phyloP scores from a whole-genome alignment of 1,140 invertebrate genomes.

The Cyphomyrmex costatus region DNA sequence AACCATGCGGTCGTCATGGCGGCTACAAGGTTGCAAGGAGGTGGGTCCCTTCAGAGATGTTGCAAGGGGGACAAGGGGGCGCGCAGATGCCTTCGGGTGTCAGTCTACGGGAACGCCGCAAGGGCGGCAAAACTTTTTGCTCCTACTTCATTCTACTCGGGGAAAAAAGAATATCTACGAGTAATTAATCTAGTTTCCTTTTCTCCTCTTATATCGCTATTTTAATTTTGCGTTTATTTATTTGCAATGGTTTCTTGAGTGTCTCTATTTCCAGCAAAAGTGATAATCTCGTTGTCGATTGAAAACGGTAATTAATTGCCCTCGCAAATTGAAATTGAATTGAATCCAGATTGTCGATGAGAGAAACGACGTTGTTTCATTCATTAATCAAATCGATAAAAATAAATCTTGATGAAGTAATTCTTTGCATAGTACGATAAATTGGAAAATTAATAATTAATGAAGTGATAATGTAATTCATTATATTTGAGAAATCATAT shows the following conservation, averaged over 20 bases:
- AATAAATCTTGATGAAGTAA: neutral
- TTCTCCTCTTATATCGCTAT: neutral
- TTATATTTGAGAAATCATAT: neutral
- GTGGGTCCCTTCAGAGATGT: conserved; percentile 49
- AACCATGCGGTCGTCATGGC: conserved; percentile 60
- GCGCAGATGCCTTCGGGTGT: conserved; percentile 50
- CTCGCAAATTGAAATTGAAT: neutral
- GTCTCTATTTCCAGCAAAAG: neutral
- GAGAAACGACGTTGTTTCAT: neutral
- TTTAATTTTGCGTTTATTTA: conserved; percentile 2
- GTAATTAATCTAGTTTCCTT: conserved; percentile 7
- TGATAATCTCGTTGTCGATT: neutral
- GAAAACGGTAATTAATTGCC: neutral
- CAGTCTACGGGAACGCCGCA: conserved; percentile 51
- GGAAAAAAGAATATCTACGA: neutral
- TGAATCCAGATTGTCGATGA: too few species aligned
- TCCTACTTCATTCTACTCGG: neutral
- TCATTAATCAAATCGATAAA: neutral
- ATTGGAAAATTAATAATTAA: neutral
- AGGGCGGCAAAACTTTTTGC: conserved; percentile 46
- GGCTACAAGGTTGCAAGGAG: conserved; percentile 60
- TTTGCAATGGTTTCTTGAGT: neutral
- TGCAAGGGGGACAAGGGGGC: neutral
- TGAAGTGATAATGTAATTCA: neutral
- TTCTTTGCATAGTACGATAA: neutral